Base-by-base conservation (phyloP, 23 tunicate species). In the Oikopleura vanhoeffeni region DNA sequence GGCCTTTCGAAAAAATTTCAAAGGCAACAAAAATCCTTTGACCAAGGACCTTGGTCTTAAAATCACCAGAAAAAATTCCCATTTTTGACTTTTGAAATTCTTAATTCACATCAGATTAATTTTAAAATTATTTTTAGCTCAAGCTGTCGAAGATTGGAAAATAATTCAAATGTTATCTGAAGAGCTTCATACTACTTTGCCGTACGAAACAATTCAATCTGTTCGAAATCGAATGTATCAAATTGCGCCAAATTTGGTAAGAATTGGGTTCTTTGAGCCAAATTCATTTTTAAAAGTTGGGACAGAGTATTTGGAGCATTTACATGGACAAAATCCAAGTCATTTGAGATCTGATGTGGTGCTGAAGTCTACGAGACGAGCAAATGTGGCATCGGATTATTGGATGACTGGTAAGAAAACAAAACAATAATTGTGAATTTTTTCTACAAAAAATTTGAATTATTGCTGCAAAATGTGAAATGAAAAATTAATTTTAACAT, bases 131-230 rank as follows among this genome's bases (percentile, higher is more conserved):
- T 8, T 49, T 49, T 49, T 18, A 41, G 98, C 91, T 0, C 40
- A 39, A 79, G 94, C 94, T n/a, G 86, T 91, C 86, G 98, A 93
- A 67, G 98, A 93, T 84, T 93, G 98, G 98, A 93, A 89, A 84
- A 93, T 93, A 32, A 75, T 93, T 1, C 79, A 93, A 76, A 93
- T 93, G 34, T 67, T 93, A 24, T 88, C 94, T 1, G 94, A 93
- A 82, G 97, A 88, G 40, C 60, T 49, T 8, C 60, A 49, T 18
- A 49, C 60, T 49, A 49, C 60, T 8, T 18, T 90, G 41, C 89
- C 86, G 41, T 93, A 93, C 84, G 98, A 93, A 41, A 89, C 93
- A 57, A 18, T 93, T 18, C 88, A 90, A 41, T 90, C 84, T 18
- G 88, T 93, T 34, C 89, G 98, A 57, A 40, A 84, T 18, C 85